These are phyloP conservation scores for Tortricodes alternella DNA, from an alignment of 2,888 invertebrate genomes.

Conservation along the genomic window DNA sequence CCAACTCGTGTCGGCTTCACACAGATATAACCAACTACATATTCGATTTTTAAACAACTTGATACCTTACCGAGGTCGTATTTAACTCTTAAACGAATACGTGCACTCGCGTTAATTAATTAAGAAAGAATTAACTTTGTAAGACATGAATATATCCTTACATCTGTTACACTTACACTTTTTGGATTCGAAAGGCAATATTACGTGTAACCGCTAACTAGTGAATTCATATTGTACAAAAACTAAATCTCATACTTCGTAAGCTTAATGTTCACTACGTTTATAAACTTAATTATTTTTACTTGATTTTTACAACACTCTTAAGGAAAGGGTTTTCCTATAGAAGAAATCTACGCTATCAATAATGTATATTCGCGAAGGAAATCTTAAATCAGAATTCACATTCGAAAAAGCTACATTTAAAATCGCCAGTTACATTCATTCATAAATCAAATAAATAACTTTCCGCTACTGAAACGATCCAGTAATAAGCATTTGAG, in stretches of 20 bases:
- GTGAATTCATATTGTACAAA: slow-evolving; percentile 75
- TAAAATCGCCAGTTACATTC: slow-evolving; percentile 8
- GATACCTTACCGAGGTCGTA: slow-evolving; percentile 47
- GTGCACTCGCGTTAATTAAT: slow-evolving; percentile 37
- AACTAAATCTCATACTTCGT: slow-evolving; percentile 70
- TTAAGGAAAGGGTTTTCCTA: slow-evolving; percentile 23
- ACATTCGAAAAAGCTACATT: slow-evolving; percentile 17
- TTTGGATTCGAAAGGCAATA: slow-evolving; percentile 48
- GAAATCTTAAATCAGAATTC: slow-evolving; percentile 18
- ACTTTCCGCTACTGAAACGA: neutral
- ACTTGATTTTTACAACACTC: slow-evolving; percentile 69
- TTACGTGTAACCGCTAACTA: slow-evolving; percentile 63
- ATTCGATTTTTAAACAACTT: slow-evolving; percentile 50
- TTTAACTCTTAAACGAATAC: slow-evolving; percentile 45
- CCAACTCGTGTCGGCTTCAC: slow-evolving; percentile 42
- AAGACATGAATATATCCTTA: slow-evolving; percentile 41
- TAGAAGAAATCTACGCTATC: slow-evolving; percentile 19
- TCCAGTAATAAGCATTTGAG: slow-evolving; percentile 16
- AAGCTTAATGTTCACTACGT: slow-evolving; percentile 60
- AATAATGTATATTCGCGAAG: slow-evolving; percentile 3
- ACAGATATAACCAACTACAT: slow-evolving; percentile 53
- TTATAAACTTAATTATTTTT: slow-evolving; percentile 72
- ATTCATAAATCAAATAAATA: slow-evolving; percentile 8
- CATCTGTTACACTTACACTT: slow-evolving; percentile 38
- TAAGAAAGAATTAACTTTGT: slow-evolving; percentile 37